Percentiles rank a stretch among this genome's conserved stretches.
These are phyloP conservation scores for Drosophila infuscata DNA, from an alignment of 2,888 invertebrate genomes.

Conservation along the genomic window DNA sequence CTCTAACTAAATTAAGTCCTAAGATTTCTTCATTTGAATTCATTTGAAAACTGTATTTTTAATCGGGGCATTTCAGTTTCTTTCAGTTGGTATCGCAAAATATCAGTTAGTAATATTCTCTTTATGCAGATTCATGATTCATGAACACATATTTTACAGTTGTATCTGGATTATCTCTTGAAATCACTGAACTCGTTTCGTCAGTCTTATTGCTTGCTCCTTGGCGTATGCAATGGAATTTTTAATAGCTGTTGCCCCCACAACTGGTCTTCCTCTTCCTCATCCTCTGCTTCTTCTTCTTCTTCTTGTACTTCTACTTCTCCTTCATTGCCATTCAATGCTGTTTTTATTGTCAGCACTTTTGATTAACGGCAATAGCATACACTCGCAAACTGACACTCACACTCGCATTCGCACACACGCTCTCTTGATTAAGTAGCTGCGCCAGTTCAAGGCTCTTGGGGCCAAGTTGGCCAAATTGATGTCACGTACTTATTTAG, in stretches of 20 bases:
- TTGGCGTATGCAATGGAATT: conserved; percentile 22
- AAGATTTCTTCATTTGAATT: not conserved
- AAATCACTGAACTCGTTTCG: not conserved
- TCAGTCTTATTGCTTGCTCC: conserved; percentile 7
- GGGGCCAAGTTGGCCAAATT: conserved; percentile 50
- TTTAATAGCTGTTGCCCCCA: conserved; percentile 3
- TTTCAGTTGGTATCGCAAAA: not conserved
- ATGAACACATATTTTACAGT: not conserved
- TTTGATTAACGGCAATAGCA: conserved; percentile 29
- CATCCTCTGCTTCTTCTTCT: not conserved
- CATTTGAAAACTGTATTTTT: not conserved
- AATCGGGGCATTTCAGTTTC: not conserved
- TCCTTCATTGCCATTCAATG: conserved; percentile 23
- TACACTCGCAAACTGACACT: not conserved
- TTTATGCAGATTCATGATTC: not conserved
- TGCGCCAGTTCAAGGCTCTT: conserved; percentile 41
- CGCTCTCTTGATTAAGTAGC: conserved; percentile 29
- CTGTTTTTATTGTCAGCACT: conserved; percentile 33
- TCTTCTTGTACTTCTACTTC: not conserved
- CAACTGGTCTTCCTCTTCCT: not conserved
- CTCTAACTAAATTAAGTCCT: too few relatives aligned
- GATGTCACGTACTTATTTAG: conserved; percentile 52
- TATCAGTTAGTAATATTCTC: not conserved
- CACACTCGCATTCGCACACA: conserved; percentile 1
- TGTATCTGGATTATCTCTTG: not conserved